Conservation (phyloP, 2,888 invertebrate species). For the Timema podura region DNA sequence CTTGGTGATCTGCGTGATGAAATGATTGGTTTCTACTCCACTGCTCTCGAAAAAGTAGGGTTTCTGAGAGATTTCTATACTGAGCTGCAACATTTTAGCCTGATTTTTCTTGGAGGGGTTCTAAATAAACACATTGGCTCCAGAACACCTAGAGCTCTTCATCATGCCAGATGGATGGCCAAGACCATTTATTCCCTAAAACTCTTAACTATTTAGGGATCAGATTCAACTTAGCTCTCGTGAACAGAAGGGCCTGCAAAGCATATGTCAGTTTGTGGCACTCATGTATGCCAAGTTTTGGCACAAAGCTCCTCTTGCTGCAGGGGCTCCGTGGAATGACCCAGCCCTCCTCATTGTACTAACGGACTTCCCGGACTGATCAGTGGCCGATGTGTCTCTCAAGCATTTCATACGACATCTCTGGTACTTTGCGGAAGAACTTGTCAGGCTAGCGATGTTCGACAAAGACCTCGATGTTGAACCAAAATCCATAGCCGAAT, state of each 20-base stretch:
- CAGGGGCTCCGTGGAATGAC: no score
- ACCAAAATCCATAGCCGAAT: not conserved
- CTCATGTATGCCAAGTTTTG: no score
- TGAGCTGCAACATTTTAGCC: not conserved
- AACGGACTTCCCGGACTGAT: not conserved
- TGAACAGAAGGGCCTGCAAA: no score
- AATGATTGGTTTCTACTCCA: constrained; percentile 3
- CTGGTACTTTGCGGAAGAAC: not conserved
- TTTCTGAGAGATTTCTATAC: no score
- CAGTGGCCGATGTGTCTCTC: not conserved
- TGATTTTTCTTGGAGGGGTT: constrained; percentile 5
- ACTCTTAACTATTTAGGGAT: no score
- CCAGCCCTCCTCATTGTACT: not conserved
- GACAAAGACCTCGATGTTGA: constrained; percentile 1
- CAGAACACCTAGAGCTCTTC: not conserved
- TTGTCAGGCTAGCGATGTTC: not conserved
- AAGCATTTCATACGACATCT: not conserved
- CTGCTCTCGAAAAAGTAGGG: not conserved
- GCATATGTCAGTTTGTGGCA: no score
- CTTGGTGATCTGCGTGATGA: not conserved
- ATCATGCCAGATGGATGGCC: not conserved
- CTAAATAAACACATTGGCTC: not conserved
- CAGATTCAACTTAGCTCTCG: no score
- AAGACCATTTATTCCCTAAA: no score
- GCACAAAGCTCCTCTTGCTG: not conserved